Base-by-base conservation (phyloP, 2,888 invertebrate species). In the Cheilosia variabilis region DNA sequence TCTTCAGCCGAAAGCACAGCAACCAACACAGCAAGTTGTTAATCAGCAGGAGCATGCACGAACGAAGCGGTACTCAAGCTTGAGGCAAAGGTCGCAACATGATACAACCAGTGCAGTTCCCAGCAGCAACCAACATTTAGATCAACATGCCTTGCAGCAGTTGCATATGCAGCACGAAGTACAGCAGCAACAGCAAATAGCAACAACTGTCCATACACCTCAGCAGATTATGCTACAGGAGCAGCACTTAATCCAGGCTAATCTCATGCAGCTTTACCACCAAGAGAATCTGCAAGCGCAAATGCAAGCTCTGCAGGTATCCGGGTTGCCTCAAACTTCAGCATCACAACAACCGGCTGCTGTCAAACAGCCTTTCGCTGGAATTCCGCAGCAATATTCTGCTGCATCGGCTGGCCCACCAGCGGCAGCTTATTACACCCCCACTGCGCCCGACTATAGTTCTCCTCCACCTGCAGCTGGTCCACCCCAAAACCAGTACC, bases 41-140 rank as follows among this genome's bases (percentile, higher is more conserved):
- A 90, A 69, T 47, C 91, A 92, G 83, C 92, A 93, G 88, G 90
- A 92, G 55, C 91, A 90, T 80, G 92, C 92, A 24, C 93, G 94
- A 87, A 94, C 95, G 9, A 95, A 95, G 89, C 93, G 95, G 27
- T 96, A 96, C 90, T 96, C 95, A 3, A 94, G 95, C 76, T 93
- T 95, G 88, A 93, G 91, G 37, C 89, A 88, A 69, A 76, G 80
- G 22, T 89, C 90, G 4, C 92, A 92, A 75, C 92, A 91, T 65
- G 91, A 91, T 73, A 88, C 86, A 45, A 22, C 79, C 6, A 81
- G 55, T 10, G 31, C 57, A 0, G 73, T 79, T 27, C 41, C 79
- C 31, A 53, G 22, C 41, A 87, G 78, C 24, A 87, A 82, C 24
- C 89, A 89, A 41, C 90, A 90, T 31, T 62, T 90, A 43, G 87